Percentiles rank a stretch among this genome's conserved stretches.
These are phyloP conservation scores for Vombatus ursinus DNA, from an alignment of 2,113 vertebrate genomes.

Conservation along the genomic window DNA sequence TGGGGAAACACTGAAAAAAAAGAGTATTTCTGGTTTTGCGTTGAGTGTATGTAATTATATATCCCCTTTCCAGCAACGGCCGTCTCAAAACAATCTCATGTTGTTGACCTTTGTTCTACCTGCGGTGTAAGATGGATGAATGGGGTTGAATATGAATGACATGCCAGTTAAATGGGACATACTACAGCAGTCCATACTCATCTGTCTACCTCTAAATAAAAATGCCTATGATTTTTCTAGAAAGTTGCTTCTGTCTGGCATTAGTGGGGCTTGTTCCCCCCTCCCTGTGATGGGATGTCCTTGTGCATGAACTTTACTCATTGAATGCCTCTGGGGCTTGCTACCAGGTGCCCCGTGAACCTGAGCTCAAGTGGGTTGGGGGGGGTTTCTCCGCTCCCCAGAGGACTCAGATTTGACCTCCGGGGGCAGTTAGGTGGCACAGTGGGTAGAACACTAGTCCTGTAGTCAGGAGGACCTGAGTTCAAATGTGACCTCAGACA, in stretches of 20 bases:
- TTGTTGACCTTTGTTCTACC: slow-evolving; percentile 54
- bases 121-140: slow-evolving; percentile 69
- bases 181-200: slow-evolving; percentile 75
- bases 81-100: background rate
- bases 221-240: slow-evolving; percentile 76
- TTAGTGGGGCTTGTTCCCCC: background rate
- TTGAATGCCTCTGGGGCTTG: background rate
- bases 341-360: too few relatives aligned
- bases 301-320: background rate
- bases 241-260: slow-evolving; percentile 18
- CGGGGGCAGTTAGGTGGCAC: too few relatives aligned
- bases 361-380: too few relatives aligned
- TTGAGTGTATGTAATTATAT: background rate
- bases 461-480: too few relatives aligned
- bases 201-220: slow-evolving; percentile 81
- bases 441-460: too few relatives aligned
- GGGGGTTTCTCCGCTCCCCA: background rate
- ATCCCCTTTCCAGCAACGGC: background rate
- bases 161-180: slow-evolving; percentile 57
- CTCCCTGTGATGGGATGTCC: background rate
- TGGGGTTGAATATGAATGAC: slow-evolving; percentile 65
- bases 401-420: background rate
- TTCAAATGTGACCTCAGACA: too few relatives aligned
- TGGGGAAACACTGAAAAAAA: background rate
- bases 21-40: background rate